Evolutionary conservation across 1,140 invertebrate species (phyloP).

Genomic region (Platyscapa corneri): DNA sequence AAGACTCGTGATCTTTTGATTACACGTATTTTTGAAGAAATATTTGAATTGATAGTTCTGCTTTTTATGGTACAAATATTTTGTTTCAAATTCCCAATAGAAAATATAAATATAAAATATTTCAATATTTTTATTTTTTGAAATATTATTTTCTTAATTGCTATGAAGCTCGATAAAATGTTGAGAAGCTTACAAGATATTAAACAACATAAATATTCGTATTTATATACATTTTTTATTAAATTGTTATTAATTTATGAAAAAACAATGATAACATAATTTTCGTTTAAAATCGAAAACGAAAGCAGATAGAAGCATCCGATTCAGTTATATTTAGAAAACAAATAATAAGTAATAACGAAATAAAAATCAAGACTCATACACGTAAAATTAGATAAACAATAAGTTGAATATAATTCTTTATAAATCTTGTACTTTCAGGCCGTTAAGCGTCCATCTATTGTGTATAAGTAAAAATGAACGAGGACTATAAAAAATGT

Average conservation of each 20-base stretch:
- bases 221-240: not conserved
- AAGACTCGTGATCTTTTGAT: not conserved
- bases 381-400: conserved; percentile 29
- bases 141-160: no score
- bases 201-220: not conserved
- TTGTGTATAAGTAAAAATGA: not conserved
- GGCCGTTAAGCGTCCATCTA: conserved; percentile 25
- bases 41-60: not conserved
- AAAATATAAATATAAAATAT: not conserved
- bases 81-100: not conserved
- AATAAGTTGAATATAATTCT: conserved; percentile 23
- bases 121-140: no score
- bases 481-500: not conserved
- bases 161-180: not conserved
- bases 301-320: not conserved
- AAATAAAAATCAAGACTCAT: not conserved
- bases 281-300: not conserved
- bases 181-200: not conserved
- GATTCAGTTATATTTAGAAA: not conserved
- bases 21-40: not conserved
- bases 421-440: conserved; percentile 28
- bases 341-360: not conserved
- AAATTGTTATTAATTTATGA: conserved; percentile 1
- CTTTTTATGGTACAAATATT: not conserved
- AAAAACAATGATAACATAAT: not conserved